Evolutionary conservation across 53 echinoderm and acorn worm species (phyloP), one percentile per base, ranked within the genome.

Genomic region (Holothuria leucospilota): DNA sequence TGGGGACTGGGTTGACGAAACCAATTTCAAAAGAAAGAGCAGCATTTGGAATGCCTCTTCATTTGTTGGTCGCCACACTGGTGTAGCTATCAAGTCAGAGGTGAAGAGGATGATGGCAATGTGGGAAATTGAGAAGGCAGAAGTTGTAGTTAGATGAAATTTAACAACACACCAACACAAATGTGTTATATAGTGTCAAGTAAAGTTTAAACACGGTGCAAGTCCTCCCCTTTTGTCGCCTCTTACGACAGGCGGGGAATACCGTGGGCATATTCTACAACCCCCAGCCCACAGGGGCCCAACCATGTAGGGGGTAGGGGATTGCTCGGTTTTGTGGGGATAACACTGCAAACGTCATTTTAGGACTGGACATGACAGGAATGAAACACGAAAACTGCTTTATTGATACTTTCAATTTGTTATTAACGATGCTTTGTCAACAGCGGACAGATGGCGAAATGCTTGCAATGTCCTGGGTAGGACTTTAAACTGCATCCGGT

Each of bases 51-150:
- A 75, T 10, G 87, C n/a, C n/a, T n/a, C 78, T 11, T 41, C 63
- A 64, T 86, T 86, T 29, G 41, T 56, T 9, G 77, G 87, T 20
- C 77, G 65, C 15, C 87, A 86, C 30, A 86, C 87, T 38, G 87
- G 63, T 42, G 87, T 77, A 42, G 78, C 63, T 11, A 63, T 86
- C 49, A 71, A 72, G 18, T 14, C 20, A 20, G 77, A 75, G 23
- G n/a, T 77, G 6, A 42, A 61, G 38, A 59, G 77, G 2, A 75
- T 86, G 86, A 39, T 86, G 23, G 14, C 29, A 34, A 51, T 41
- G 6, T 87, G 87, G 87, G 51, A 78, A 29, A 39, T 87, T 2
- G 53, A 65, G 26, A 64, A 87, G 21, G 40, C 8, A 5, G 73
- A 86, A 62, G 73, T 71, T 68, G n/a, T n/a, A 42, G 78, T 68